phyloP scores from a whole-genome alignment of 2,113 vertebrate species.

The Osmerus mordax region DNA sequence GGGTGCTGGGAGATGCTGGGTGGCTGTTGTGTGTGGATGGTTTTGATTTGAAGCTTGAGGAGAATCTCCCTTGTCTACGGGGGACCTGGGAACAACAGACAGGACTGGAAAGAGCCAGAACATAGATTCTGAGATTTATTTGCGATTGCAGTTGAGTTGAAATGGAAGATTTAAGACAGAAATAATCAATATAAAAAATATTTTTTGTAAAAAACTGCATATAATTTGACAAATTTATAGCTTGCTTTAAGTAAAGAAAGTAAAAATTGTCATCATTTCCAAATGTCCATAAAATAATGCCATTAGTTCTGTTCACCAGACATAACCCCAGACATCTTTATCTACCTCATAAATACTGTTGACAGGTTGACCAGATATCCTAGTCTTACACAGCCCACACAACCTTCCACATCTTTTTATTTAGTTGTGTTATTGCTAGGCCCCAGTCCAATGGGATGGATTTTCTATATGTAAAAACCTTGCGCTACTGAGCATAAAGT shows the following conservation, averaged over 20 bases:
- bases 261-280: not conserved
- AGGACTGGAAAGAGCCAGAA: too few relatives aligned
- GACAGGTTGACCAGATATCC: too few relatives aligned
- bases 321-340: too few relatives aligned
- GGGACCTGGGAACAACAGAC: not conserved
- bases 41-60: slow-evolving; percentile 61
- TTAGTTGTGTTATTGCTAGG: too few relatives aligned
- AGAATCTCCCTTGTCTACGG: not conserved
- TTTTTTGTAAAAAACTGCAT: not conserved
- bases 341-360: too few relatives aligned
- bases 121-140: too few relatives aligned
- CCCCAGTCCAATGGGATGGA: not conserved
- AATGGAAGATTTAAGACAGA: too few relatives aligned
- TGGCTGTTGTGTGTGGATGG: slow-evolving; percentile 59
- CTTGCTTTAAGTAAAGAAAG: not conserved
- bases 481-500: slow-evolving; percentile 42
- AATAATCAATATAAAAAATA: too few relatives aligned
- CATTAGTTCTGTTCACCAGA: not conserved
- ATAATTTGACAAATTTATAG: not conserved
- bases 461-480: slow-evolving; percentile 27
- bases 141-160: too few relatives aligned
- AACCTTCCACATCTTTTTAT: too few relatives aligned
- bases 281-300: not conserved
- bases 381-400: too few relatives aligned
- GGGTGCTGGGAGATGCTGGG: slow-evolving; percentile 22